Evolutionary conservation across 2,113 vertebrate genomes (phyloP).

Genomic region (Gallinago jamesoni): DNA sequence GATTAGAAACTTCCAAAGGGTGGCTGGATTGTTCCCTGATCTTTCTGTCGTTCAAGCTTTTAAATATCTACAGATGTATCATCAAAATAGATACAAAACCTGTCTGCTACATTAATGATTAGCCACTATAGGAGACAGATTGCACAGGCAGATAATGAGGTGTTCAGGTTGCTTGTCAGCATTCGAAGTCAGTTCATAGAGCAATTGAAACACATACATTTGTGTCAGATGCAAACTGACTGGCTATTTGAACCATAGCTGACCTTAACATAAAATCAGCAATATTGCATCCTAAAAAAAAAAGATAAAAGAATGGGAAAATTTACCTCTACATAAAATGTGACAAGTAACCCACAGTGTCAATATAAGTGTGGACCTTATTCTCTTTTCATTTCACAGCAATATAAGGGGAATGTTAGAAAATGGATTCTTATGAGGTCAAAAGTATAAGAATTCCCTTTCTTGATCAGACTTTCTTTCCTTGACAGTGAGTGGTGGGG

Average conservation of each 20-base stretch:
- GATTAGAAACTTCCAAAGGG: background rate
- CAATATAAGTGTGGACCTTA: background rate
- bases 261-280: background rate
- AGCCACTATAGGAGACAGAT: background rate
- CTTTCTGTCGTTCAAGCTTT: background rate
- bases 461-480: background rate
- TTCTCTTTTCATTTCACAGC: background rate
- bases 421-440: background rate
- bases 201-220: background rate
- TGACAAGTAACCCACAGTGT: background rate
- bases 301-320: background rate
- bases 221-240: background rate
- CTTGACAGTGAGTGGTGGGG: background rate
- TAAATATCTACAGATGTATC: background rate
- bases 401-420: background rate
- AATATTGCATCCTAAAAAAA: background rate
- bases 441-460: background rate
- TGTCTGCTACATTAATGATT: background rate
- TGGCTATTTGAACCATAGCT: background rate
- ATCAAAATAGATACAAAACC: background rate
- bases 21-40: background rate
- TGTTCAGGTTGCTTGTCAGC: background rate
- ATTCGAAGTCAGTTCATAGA: background rate
- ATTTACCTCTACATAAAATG: background rate
- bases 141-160: background rate